Conservation (phyloP, 2,113 vertebrate genomes). For the human region GRCh38 chr4:53870001-53870500, state of each 20-base stretch:
- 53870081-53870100: too few relatives aligned
- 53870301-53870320: neutral
- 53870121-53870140: too few relatives aligned
- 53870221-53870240: neutral
- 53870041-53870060: too few relatives aligned
- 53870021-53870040: too few relatives aligned
- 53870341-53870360: neutral
- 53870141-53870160: neutral
- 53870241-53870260: neutral
- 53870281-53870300: neutral
- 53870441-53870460: neutral
- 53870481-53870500: rapidly evolving
- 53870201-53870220: neutral
- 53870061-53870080: too few relatives aligned
- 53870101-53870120: too few relatives aligned
- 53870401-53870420: neutral
- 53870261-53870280: neutral
- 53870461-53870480: rapidly evolving
- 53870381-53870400: neutral
- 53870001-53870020: too few relatives aligned
- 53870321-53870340: neutral
- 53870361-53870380: neutral
- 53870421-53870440: neutral
- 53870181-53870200: neutral
- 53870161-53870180: neutral